A percentile compares a stretch with the other conserved stretches of the same genome.
phyloP scores from a whole-genome alignment of 2,113 vertebrate species.

The pig (Sus scrofa) region DNA sequence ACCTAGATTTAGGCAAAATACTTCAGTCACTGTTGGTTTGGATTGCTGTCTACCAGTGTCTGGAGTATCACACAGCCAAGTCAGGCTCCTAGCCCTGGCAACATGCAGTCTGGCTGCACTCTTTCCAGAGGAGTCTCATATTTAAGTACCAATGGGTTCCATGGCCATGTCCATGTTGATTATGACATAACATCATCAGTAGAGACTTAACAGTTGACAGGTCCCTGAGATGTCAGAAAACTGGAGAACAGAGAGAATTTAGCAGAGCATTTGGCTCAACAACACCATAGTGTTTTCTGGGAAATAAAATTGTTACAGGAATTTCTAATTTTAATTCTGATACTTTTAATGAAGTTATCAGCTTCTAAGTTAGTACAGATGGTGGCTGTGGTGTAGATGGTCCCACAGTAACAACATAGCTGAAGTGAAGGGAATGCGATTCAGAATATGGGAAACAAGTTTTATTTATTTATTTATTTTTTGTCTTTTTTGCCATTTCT shows the following conservation, averaged over 20 bases:
- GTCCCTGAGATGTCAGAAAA: background rate
- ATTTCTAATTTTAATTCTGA: slow-evolving; percentile 29
- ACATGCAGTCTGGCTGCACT: background rate
- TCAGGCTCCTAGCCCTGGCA: background rate
- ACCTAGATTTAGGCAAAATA: slow-evolving; percentile 22
- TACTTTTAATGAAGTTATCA: slow-evolving; percentile 41
- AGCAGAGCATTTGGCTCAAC: background rate
- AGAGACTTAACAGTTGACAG: background rate
- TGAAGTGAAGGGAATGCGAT: background rate
- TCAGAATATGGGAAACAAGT: background rate
- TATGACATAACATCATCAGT: background rate
- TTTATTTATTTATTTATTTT: no score
- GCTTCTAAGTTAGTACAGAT: background rate
- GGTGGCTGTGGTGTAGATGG: background rate
- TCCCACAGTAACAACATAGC: background rate
- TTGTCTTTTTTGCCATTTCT: no score
- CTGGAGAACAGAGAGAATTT: background rate
- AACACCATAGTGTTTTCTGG: background rate
- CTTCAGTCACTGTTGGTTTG: slow-evolving; percentile 52
- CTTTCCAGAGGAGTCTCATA: background rate
- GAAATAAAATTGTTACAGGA: background rate
- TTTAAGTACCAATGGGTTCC: background rate
- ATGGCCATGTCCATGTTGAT: background rate
- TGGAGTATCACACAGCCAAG: background rate
- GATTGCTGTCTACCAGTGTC: background rate